A percentile compares a stretch with the other conserved stretches of the same genome.
These are phyloP conservation scores for Ariopsis seemanni DNA, from an alignment of 2,113 vertebrate genomes.

Conservation along the genomic window DNA sequence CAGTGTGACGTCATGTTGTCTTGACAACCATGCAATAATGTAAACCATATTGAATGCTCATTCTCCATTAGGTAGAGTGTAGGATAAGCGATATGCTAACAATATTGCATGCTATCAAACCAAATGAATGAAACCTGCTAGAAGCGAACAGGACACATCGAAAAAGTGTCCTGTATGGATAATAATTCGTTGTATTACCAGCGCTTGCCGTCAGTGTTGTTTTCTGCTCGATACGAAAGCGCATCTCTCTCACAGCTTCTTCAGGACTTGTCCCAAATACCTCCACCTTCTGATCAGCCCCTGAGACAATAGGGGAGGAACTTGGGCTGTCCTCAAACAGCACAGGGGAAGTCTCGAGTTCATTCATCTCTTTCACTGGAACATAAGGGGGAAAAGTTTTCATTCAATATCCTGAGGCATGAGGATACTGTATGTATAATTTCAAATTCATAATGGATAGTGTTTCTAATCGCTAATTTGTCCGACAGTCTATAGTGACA, in stretches of 20 bases:
- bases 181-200: constrained; percentile 68
- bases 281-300: constrained; percentile 58
- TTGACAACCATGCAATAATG: no score
- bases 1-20: no score
- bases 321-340: constrained; percentile 84
- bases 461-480: background rate
- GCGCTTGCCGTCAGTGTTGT: constrained; percentile 93
- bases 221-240: constrained; percentile 93
- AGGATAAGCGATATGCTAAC: no score
- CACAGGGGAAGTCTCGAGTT: constrained; percentile 72
- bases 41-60: no score
- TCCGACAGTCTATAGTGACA: background rate
- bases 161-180: no score
- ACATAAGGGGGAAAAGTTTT: background rate
- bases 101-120: no score
- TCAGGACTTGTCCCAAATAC: constrained; percentile 89
- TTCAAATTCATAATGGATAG: background rate
- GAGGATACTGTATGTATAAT: background rate
- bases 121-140: no score
- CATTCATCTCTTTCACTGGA: constrained; percentile 48
- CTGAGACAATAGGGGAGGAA: constrained; percentile 54
- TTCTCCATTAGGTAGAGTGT: no score
- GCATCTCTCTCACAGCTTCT: constrained; percentile 94
- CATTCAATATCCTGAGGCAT: background rate
- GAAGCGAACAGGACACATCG: no score